These are phyloP conservation scores for Embiotoca jacksoni DNA, from an alignment of 2,113 vertebrate genomes.

Conservation along the genomic window DNA sequence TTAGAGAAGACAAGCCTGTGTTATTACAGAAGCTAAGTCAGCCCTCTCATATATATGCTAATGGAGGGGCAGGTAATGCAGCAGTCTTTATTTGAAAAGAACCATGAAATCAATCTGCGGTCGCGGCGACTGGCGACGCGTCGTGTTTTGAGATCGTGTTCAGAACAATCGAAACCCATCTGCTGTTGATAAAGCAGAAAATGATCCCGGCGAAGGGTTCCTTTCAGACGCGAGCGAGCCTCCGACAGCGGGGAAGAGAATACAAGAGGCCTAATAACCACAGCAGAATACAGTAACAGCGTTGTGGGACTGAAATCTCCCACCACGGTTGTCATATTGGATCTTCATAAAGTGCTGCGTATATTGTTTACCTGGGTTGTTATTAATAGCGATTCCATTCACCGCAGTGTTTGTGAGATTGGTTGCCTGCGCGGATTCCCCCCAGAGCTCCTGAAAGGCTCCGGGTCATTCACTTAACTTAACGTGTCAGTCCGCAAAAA, in stretches of 20 bases:
- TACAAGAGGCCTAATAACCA: slow-evolving; percentile 35
- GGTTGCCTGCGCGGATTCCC: neutral
- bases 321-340: slow-evolving; percentile 28
- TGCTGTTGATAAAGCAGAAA: slow-evolving; percentile 25
- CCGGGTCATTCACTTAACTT: slow-evolving; percentile 12
- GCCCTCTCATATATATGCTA: slow-evolving; percentile 40
- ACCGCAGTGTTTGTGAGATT: neutral
- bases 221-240: slow-evolving; percentile 32
- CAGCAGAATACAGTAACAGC: slow-evolving; percentile 24
- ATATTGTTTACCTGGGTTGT: slow-evolving; percentile 23
- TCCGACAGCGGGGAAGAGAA: slow-evolving; percentile 15
- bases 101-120: slow-evolving; percentile 40
- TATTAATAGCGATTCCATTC: slow-evolving; percentile 22
- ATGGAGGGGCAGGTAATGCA: slow-evolving; percentile 12
- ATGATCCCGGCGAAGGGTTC: slow-evolving; percentile 17
- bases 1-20: slow-evolving; percentile 24
- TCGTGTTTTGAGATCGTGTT: slow-evolving; percentile 30
- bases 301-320: slow-evolving; percentile 48
- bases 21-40: slow-evolving; percentile 15
- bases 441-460: slow-evolving; percentile 19
- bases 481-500: slow-evolving; percentile 16
- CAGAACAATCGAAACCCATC: slow-evolving; percentile 31
- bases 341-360: slow-evolving; percentile 34
- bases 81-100: slow-evolving; percentile 33
- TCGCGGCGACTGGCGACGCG: neutral